Base-by-base conservation (phyloP, 2,797 vertebrate genomes). In the Alosa sapidissima region DNA sequence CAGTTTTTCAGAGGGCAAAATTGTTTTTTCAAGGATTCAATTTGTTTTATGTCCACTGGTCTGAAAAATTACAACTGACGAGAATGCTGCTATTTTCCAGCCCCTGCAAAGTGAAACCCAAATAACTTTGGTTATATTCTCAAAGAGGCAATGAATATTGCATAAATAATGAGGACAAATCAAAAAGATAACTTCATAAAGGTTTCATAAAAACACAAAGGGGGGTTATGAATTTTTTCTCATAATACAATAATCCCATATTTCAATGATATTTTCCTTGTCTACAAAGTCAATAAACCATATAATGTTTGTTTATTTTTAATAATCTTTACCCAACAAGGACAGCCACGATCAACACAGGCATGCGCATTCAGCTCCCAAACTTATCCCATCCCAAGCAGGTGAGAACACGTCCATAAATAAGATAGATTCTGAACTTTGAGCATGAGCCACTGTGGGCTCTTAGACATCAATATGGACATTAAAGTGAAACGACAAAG, bases 21-120 rank as follows among this genome's bases (percentile, higher is more conserved):
- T 92, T 86, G 93, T 92, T 93, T 93, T 91, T 92, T 94, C 93
- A 92, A 93, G 92, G 92, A 90, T 92, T 93, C 92, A 94, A 92
- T 94, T 93, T 92, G 92, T 93, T 93, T 93, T 83, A 83, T n/a
- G 54, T 86, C 82, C 85, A 83, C 82, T 86, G 85, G 81, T 83
- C 82, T 86, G 85, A 83, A 68, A 86, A 83, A 86, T 91, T 88
- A 81, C 88, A 90, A 90, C 92, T 93, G 90, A 91, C 91, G 92
- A 91, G 91, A 87, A 91, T 88, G 90, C 89, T 72, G 90, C 91
- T 88, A 87, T 87, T 82, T 72, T 68, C 51, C 28, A 54, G 33
- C 2, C 2, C 51, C 49, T 41, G 58, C 88, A 89, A 87, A 86
- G 89, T 89, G 87, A 92, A 91, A 90, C 87, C 85, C 87, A 87